phyloP scores from a whole-genome alignment of 2,113 vertebrate genomes.

The Mastomys natalensis region DNA sequence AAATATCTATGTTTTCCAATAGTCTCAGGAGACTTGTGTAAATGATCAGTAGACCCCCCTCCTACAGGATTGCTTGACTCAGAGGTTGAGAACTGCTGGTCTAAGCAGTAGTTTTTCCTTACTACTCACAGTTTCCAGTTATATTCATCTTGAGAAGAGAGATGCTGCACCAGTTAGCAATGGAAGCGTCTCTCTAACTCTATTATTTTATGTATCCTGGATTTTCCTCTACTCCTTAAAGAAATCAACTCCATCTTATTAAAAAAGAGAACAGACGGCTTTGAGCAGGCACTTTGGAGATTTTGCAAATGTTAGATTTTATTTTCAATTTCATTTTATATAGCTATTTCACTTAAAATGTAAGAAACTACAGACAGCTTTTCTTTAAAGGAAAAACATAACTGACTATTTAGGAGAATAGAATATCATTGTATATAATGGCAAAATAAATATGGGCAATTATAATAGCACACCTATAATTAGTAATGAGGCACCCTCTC shows the following conservation, averaged over 20 bases:
- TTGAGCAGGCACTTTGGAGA: constrained; percentile 13
- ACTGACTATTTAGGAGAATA: not conserved
- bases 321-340: constrained; percentile 41
- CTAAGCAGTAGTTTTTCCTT: constrained; percentile 51
- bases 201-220: not conserved
- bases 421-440: not conserved
- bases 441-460: not conserved
- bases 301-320: constrained; percentile 29
- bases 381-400: not conserved
- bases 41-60: not conserved
- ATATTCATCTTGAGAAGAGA: constrained; percentile 13
- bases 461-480: not conserved
- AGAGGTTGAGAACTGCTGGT: not conserved
- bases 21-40: not conserved
- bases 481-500: not conserved
- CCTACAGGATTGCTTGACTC: too few species aligned
- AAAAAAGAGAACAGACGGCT: not conserved
- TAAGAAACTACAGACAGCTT: not conserved
- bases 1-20: not conserved
- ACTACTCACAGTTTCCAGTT: constrained; percentile 47
- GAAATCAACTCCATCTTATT: not conserved
- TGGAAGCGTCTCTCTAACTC: not conserved
- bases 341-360: constrained; percentile 13
- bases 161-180: not conserved
- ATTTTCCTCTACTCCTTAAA: constrained; percentile 24